Evolutionary conservation across 2,113 vertebrate genomes (phyloP).

Genomic region (Cnemophilus loriae): DNA sequence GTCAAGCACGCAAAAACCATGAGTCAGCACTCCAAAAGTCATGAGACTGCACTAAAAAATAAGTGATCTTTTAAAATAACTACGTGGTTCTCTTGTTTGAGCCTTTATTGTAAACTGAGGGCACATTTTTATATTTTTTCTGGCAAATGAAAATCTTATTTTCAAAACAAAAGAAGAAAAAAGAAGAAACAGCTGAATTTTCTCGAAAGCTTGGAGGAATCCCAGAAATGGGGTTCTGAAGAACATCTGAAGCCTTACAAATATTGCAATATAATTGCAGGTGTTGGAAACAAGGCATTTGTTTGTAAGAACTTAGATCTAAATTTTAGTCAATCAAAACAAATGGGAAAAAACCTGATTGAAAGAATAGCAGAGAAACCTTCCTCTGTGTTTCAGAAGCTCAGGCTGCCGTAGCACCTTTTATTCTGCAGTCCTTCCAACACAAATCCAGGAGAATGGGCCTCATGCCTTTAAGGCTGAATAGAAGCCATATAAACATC

Average conservation of each 20-base stretch:
- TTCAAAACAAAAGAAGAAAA: background rate
- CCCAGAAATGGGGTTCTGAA: background rate
- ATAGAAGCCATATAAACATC: conserved; percentile 5
- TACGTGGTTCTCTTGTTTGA: background rate
- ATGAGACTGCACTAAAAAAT: background rate
- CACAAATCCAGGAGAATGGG: background rate
- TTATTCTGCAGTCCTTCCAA: background rate
- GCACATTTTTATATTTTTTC: background rate
- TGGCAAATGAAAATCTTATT: background rate
- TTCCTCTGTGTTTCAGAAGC: background rate
- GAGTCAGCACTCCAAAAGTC: conserved; percentile 47
- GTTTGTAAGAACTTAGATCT: conserved; percentile 26
- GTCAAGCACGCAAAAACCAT: conserved; percentile 40
- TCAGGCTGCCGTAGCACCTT: background rate
- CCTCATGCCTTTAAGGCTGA: background rate
- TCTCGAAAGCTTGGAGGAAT: background rate
- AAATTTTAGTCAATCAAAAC: conserved; percentile 16
- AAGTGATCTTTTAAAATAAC: background rate
- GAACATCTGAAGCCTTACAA: background rate
- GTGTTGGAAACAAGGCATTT: conserved; percentile 3
- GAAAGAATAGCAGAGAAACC: background rate
- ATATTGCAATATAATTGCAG: background rate
- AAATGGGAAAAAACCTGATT: background rate
- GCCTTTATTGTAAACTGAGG: background rate
- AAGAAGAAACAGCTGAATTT: background rate